phyloP scores from a whole-genome alignment of 2,888 invertebrate genomes.

The Celastrina argiolus region DNA sequence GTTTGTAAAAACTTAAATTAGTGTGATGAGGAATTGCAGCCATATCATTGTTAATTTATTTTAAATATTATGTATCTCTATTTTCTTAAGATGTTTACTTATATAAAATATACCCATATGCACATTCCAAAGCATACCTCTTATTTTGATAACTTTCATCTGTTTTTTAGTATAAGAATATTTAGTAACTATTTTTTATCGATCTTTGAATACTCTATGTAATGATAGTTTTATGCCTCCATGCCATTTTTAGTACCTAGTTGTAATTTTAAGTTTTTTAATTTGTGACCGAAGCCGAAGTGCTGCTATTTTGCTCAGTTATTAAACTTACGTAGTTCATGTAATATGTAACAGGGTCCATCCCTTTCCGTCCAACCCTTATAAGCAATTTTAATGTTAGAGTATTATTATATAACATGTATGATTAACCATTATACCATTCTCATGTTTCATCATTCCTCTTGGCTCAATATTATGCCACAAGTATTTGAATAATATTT shows the following conservation, averaged over 20 bases:
- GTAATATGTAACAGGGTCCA: background rate
- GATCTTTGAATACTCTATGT: constrained; percentile 1
- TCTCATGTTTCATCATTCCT: too few relatives aligned
- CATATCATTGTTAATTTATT: constrained; percentile 18
- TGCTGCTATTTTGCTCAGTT: background rate
- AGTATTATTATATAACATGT: background rate
- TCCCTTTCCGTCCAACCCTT: constrained; percentile 15
- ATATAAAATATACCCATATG: background rate
- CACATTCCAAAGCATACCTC: constrained; percentile 16
- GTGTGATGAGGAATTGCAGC: constrained; percentile 7
- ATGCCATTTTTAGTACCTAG: constrained; percentile 18
- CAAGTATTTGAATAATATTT: too few relatives aligned
- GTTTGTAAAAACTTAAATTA: constrained; percentile 8
- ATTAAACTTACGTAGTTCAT: background rate
- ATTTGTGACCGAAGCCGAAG: background rate
- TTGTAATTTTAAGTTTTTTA: constrained; percentile 8
- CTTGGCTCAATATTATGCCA: background rate
- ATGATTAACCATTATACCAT: too few relatives aligned
- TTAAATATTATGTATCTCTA: constrained; percentile 1
- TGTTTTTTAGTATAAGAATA: background rate
- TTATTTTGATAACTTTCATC: background rate
- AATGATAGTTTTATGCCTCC: background rate
- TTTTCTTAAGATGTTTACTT: constrained; percentile 6
- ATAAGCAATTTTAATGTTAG: background rate
- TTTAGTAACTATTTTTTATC: background rate